These are phyloP conservation scores for Sporophila hypoxantha DNA, from an alignment of 2,113 vertebrate species.

Conservation along the genomic window DNA sequence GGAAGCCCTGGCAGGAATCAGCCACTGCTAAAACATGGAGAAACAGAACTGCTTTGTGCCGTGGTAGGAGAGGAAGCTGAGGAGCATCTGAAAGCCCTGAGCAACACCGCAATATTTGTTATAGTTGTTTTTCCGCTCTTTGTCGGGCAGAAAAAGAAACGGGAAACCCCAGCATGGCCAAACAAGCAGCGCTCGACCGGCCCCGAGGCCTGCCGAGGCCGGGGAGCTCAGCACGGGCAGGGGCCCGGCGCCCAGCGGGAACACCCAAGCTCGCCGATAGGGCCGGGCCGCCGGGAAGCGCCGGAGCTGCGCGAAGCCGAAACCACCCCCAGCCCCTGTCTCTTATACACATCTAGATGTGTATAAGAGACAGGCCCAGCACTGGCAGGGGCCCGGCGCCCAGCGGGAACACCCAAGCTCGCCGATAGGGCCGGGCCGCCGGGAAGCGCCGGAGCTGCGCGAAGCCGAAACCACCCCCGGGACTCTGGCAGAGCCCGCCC, in stretches of 20 bases:
- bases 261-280: neutral
- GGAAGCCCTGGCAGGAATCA: fast-evolving
- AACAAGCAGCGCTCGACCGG: fast-evolving
- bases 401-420: neutral
- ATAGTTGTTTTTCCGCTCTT: neutral
- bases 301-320: fast-evolving
- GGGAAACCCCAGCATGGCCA: neutral
- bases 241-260: fast-evolving
- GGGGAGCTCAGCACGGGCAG: fast-evolving
- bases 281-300: fast-evolving
- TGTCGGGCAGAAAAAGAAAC: neutral
- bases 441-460: fast-evolving
- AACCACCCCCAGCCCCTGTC: no score
- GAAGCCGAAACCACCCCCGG: fast-evolving
- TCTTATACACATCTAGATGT: no score
- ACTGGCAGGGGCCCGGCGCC: fast-evolving
- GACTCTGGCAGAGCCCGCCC: neutral
- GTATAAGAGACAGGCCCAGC: no score
- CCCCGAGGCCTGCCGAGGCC: neutral
- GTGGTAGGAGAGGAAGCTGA: neutral
- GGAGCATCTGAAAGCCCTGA: neutral
- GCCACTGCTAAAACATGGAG: no score
- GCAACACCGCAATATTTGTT: fast-evolving
- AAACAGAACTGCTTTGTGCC: neutral
- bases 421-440: fast-evolving